Conservation (phyloP, 1,140 invertebrate species). For the Cecropterus lyciades region DNA sequence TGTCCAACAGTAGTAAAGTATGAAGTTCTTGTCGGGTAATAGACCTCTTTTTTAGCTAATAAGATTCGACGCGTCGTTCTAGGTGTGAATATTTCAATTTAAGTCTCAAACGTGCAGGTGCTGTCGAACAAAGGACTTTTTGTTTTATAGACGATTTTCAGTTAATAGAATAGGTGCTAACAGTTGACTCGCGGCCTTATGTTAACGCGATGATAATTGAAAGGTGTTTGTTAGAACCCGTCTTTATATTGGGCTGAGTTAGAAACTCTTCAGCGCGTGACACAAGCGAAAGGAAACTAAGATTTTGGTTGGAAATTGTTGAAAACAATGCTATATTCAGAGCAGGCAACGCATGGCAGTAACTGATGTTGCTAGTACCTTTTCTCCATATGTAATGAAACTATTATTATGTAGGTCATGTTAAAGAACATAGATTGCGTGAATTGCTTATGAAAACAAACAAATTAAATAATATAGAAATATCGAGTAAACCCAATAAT, state of each 20-base stretch:
- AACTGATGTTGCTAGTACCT: too few relatives aligned
- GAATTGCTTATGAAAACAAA: too few relatives aligned
- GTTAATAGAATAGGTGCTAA: conserved; percentile 61
- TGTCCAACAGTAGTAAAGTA: conserved; percentile 3
- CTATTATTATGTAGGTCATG: too few relatives aligned
- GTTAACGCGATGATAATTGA: conserved; percentile 57
- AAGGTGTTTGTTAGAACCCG: conserved; percentile 48
- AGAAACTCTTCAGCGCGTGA: conserved; percentile 9
- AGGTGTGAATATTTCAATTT: conserved; percentile 62
- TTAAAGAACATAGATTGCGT: too few relatives aligned
- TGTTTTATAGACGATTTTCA: conserved; percentile 52
- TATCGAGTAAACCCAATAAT: too few relatives aligned
- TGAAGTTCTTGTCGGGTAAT: conserved; percentile 6
- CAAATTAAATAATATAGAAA: too few relatives aligned
- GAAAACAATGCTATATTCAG: too few relatives aligned
- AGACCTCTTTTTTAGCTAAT: conserved; percentile 22
- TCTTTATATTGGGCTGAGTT: conserved; percentile 19
- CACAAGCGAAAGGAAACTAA: background rate
- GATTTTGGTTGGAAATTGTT: too few relatives aligned
- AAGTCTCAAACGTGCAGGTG: conserved; percentile 47
- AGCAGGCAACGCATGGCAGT: too few relatives aligned
- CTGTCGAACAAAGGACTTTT: conserved; percentile 54
- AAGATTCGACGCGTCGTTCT: conserved; percentile 15
- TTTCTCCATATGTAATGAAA: too few relatives aligned
- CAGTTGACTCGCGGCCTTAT: conserved; percentile 48